Base-by-base conservation (phyloP, 2,888 invertebrate genomes). In the Morinoia aosen region DNA sequence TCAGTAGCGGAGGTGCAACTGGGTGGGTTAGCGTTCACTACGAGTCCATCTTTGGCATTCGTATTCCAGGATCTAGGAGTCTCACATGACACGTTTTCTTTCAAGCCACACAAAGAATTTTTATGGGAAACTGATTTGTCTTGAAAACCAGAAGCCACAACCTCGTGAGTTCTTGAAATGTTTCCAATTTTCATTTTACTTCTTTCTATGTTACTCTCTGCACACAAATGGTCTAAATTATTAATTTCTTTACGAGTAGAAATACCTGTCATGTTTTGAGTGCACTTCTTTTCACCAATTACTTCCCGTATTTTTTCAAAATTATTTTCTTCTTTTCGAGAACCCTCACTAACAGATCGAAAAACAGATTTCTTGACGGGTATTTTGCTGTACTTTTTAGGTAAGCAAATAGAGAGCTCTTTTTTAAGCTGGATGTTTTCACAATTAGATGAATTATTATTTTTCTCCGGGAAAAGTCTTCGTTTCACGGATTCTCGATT, bases 401-500 rank as follows among this genome's bases (percentile, higher is more conserved):
- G 93, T 33, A 93, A 33, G 58, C 93, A 93, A 57, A 93, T 33
- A 39, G 93, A 93, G 0, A 93, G 93, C 33, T 93, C 93, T 93
- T 93, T 93, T 57, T 93, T 93, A 5, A 93, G 58, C 58, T 93
- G 93, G 57, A 93, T 93, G 33, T 93, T 93, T 57, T 93, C 58
- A 33, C 56, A 93, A 33, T 93, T 93, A 93, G 93, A 57, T 33
- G 93, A 93, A 33, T 93, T 93, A 33, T 93, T 93, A 93, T 93
- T 93, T 57, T 93, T 93, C 25, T 93, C 93, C 3, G 48, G 48
- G 57, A 93, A 93, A 33, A 93, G 93, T 93, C 48, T 93, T n/a
- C 58, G 56, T 48, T 90, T 90, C 57, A 57, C 56, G 16, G 57
- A 93, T 93, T 93, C 93, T 57, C 57, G 39, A n/a, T 93, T 93